Percentiles rank a stretch among this genome's conserved stretches.
phyloP scores from a whole-genome alignment of 2,797 vertebrate species.

The Sebastiscus albofasciatus region DNA sequence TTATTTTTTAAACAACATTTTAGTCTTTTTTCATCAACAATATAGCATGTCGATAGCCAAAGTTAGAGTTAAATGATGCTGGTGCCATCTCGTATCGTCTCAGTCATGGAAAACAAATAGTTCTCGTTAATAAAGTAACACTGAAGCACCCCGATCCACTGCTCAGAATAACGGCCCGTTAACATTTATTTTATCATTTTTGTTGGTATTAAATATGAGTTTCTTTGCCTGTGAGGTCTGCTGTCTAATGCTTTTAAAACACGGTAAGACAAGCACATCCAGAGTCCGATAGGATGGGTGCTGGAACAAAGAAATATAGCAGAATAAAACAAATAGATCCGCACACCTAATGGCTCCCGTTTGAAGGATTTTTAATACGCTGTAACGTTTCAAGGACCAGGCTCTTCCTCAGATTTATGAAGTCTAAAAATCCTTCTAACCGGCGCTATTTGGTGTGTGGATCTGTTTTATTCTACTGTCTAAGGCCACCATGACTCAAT shows the following conservation, averaged over 20 bases:
- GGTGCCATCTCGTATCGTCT: neutral
- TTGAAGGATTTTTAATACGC: no score
- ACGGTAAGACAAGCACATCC: no score
- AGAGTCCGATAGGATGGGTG: no score
- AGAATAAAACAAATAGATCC: no score
- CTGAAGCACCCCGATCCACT: no score
- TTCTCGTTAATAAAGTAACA: neutral
- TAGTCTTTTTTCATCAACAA: neutral
- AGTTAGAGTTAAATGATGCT: no score
- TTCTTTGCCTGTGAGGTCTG: no score
- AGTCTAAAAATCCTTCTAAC: neutral
- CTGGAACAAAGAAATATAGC: no score
- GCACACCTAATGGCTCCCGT: fast-evolving
- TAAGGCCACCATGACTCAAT: neutral
- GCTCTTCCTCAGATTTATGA: no score
- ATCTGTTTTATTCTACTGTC: no score
- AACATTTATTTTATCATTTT: neutral
- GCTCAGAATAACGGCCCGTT: neutral
- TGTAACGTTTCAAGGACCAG: neutral
- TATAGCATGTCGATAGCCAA: fast-evolving
- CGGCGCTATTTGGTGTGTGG: no score
- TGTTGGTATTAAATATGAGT: neutral
- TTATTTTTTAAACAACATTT: neutral
- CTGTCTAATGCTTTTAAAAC: no score
- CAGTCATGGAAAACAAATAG: neutral